Percentiles rank a stretch among this genome's conserved stretches.
Conservation (phyloP, 2,113 vertebrate species). For the Cyprinodon brontotheroides region DNA sequence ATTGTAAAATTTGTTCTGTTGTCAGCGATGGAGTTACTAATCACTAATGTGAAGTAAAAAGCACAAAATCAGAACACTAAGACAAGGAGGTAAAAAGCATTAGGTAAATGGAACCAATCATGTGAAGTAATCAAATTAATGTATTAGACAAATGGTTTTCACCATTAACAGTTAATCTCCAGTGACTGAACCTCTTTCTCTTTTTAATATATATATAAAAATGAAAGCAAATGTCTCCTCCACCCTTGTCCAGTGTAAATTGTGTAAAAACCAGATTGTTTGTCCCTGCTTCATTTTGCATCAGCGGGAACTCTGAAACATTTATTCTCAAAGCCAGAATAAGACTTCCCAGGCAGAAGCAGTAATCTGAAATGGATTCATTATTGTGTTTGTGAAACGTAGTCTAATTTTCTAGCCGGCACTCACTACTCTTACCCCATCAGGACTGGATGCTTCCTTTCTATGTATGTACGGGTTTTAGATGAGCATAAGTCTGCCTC, state of each 20-base stretch:
- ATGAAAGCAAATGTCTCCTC: background rate
- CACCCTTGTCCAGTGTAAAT: background rate
- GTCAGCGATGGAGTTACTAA: background rate
- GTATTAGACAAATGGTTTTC: background rate
- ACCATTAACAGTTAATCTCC: background rate
- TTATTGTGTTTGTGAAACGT: constrained; percentile 13
- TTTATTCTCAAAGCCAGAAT: background rate
- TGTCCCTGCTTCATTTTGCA: constrained; percentile 28
- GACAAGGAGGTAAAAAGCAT: background rate
- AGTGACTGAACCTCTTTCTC: background rate
- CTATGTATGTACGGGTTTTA: background rate
- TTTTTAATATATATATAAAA: background rate
- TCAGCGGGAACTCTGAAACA: constrained; percentile 8
- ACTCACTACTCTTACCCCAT: background rate
- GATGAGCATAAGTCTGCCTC: background rate
- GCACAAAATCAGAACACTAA: background rate
- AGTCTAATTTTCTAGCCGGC: background rate
- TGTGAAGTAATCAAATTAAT: background rate
- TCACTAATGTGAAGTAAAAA: background rate
- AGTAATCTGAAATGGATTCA: constrained; percentile 1
- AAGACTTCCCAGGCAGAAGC: background rate
- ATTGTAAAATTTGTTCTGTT: background rate
- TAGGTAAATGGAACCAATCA: background rate
- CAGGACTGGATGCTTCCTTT: background rate
- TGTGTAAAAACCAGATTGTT: background rate